phyloP scores from a whole-genome alignment of 2,888 invertebrate species.

The Watsonalla cultraria region DNA sequence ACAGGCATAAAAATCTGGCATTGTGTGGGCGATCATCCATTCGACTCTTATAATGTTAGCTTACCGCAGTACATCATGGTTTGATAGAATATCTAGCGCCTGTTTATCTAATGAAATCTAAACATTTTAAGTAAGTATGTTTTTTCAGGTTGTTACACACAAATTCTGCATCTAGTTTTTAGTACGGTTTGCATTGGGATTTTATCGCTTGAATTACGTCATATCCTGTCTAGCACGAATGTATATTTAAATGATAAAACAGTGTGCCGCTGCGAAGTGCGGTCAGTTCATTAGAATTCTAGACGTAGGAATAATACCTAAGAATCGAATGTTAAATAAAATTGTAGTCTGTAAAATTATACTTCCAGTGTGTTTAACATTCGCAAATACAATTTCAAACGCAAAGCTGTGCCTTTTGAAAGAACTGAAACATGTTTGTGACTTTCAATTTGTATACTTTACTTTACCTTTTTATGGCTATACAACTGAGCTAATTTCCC shows the following conservation, averaged over 20 bases:
- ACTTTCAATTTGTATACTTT: too few species aligned
- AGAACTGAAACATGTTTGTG: too few species aligned
- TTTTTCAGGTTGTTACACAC: neutral
- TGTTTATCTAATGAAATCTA: neutral
- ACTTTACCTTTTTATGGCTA: too few species aligned
- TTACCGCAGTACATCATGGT: too few species aligned
- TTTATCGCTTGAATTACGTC: slow-evolving; percentile 18
- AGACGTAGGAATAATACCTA: neutral
- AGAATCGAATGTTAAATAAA: neutral
- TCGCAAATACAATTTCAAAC: too few species aligned
- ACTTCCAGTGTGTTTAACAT: too few species aligned
- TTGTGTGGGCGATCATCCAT: too few species aligned
- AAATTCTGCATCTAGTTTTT: slow-evolving; percentile 12
- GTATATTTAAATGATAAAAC: slow-evolving; percentile 12
- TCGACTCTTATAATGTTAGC: too few species aligned
- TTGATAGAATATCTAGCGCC: neutral
- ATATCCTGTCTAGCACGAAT: slow-evolving; percentile 10
- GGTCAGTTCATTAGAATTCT: neutral
- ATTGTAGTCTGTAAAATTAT: too few species aligned
- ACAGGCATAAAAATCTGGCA: too few species aligned
- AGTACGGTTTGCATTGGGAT: slow-evolving; percentile 7
- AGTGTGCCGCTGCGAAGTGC: neutral
- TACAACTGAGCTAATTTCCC: too few species aligned
- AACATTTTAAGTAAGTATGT: neutral
- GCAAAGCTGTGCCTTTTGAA: too few species aligned